phyloP scores from a whole-genome alignment of 37 sponge, comb jelly and placozoan genomes.

The Theonella swinhoei region DNA sequence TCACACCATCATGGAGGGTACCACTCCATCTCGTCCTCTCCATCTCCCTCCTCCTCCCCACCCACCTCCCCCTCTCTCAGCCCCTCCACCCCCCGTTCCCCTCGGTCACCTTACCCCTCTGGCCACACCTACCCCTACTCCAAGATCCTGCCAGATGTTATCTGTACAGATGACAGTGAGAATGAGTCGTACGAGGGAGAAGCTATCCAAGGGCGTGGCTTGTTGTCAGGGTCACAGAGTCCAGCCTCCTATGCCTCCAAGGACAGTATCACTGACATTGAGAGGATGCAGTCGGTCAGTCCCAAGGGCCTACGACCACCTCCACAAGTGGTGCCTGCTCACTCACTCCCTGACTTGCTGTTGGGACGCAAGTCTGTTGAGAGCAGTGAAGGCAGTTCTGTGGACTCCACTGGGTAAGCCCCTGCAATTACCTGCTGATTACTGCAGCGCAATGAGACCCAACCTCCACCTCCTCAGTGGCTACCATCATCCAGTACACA shows the following conservation, averaged over 20 bases:
- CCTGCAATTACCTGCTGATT: background rate
- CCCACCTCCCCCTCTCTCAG: slow-evolving; percentile 39
- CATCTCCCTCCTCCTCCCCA: slow-evolving; percentile 51
- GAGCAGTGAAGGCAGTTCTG: background rate
- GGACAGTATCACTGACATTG: slow-evolving; percentile 47
- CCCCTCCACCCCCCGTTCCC: slow-evolving; percentile 52
- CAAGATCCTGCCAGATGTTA: background rate
- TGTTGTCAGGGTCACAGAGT: background rate
- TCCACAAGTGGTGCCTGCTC: slow-evolving; percentile 49
- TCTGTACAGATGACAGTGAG: slow-evolving; percentile 10
- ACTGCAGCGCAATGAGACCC: too few relatives aligned
- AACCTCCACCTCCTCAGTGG: background rate
- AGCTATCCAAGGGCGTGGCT: background rate
- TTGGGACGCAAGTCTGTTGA: background rate
- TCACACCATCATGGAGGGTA: slow-evolving; percentile 11
- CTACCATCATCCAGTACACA: slow-evolving; percentile 3
- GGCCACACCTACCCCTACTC: background rate
- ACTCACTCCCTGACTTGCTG: slow-evolving; percentile 67
- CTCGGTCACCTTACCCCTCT: slow-evolving; percentile 46
- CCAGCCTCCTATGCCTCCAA: slow-evolving; percentile 13
- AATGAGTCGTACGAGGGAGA: slow-evolving; percentile 24
- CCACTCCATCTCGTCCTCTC: slow-evolving; percentile 51
- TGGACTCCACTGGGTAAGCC: background rate
- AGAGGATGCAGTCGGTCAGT: background rate
- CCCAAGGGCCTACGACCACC: slow-evolving; percentile 41